phyloP scores from a whole-genome alignment of 1,140 invertebrate species.

The Bombus ignitus region DNA sequence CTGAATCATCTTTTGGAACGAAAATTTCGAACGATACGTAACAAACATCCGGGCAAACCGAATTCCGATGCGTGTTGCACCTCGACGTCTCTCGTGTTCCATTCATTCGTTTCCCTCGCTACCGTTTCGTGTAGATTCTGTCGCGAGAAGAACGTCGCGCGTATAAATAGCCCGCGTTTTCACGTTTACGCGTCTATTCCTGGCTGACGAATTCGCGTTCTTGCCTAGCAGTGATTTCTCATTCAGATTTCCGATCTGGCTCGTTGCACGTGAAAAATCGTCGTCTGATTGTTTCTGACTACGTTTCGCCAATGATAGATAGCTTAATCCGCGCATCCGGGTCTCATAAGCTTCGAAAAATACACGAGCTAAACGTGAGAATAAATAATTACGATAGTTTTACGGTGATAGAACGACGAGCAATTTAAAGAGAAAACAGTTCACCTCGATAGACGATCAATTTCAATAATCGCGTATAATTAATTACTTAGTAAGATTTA shows the following conservation, averaged over 20 bases:
- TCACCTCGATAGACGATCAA: no score
- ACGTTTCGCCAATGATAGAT: neutral
- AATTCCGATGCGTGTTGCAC: slow-evolving; percentile 5
- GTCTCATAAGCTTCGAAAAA: neutral
- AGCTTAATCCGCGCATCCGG: neutral
- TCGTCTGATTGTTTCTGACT: neutral
- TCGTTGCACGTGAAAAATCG: neutral
- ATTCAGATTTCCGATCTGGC: slow-evolving; percentile 37
- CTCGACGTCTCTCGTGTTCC: neutral
- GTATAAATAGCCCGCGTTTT: slow-evolving; percentile 42
- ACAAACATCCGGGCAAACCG: slow-evolving; percentile 11
- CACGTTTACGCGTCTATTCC: slow-evolving; percentile 22
- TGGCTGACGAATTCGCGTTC: slow-evolving; percentile 30
- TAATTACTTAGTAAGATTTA: no score
- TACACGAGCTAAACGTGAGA: neutral
- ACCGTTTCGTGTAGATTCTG: slow-evolving; percentile 5
- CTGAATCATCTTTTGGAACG: slow-evolving; percentile 18
- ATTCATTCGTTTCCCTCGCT: slow-evolving; percentile 42
- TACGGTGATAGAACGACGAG: no score
- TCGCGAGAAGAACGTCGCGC: neutral
- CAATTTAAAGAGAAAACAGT: no score
- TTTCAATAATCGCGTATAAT: no score
- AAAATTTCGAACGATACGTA: slow-evolving; percentile 10
- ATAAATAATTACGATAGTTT: no score
- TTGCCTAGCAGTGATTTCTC: slow-evolving; percentile 19